These are phyloP conservation scores for Aporophyla lueneburgensis DNA, from an alignment of 2,888 invertebrate genomes.

Conservation along the genomic window DNA sequence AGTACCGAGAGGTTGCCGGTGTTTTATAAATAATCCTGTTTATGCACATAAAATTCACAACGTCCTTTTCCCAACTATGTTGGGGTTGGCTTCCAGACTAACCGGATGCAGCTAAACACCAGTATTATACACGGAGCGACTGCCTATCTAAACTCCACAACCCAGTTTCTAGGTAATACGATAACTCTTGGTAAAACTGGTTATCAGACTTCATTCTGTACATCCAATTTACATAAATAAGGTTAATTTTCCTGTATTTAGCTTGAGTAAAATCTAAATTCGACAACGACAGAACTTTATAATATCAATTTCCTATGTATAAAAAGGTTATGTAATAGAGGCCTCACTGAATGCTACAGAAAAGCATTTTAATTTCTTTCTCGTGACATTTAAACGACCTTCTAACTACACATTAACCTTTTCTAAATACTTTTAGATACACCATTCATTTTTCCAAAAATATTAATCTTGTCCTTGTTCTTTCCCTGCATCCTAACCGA, in stretches of 20 bases:
- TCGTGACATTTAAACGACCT: neutral
- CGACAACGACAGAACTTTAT: neutral
- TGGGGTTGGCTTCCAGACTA: too few species aligned
- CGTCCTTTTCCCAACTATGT: too few species aligned
- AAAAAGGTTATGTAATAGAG: neutral
- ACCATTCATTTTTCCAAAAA: conserved; percentile 27
- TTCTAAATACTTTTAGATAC: conserved; percentile 21
- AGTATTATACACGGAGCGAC: too few species aligned
- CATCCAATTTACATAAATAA: too few species aligned
- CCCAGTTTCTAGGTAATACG: too few species aligned
- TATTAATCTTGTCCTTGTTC: neutral
- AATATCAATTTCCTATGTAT: neutral
- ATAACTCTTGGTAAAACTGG: too few species aligned
- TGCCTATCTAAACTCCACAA: too few species aligned
- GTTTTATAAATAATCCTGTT: too few species aligned
- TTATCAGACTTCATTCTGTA: too few species aligned
- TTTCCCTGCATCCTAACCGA: neutral
- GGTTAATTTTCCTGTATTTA: neutral
- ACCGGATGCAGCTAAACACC: too few species aligned
- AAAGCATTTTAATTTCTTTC: neutral
- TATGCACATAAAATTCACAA: neutral
- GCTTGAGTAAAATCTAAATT: neutral
- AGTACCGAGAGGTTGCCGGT: too few species aligned
- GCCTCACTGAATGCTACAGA: neutral
- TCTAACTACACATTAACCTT: conserved; percentile 33